Evolutionary conservation across 2,113 vertebrate genomes (phyloP), one percentile per base, ranked within the genome.

Genomic region (Paracyprichromis sp.): DNA sequence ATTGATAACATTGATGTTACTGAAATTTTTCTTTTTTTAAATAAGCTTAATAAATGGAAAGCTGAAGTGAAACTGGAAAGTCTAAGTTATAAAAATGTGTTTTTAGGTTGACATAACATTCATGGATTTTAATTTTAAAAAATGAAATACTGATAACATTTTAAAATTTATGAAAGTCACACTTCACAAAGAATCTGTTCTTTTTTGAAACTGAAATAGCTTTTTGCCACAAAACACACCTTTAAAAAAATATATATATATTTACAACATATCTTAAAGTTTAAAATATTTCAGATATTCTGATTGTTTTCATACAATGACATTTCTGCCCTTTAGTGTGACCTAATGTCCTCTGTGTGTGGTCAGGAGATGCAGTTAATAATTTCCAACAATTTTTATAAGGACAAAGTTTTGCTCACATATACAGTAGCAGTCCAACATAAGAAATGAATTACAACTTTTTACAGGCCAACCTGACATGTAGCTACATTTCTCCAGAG

Each of bases 331-430:
- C 12, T 71, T 43, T 16, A 24, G 38, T 43, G n/a, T 71, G 2
- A 71, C 38, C 66, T 24, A 40, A 71, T 71, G 36, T 69, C 2
- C 36, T 34, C 36, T 34, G 34, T 12, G 34, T 43, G 36, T 16
- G n/a, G 8, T 71, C 66, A 43, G 36, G 66, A 43, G n/a, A 71
- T 71, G 66, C 66, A 71, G 66, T 71, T 71, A 43, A 24, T 71
- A 43, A 71, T 43, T 43, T 71, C n/a, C 66, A 71, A 24, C 36
- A 40, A 21, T 24, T 69, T 21, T 14, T 24, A 36, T 36, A 40
- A 69, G 19, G 34, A 21, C 63, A 69, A 69, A 14, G 63, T 71
- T 71, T 71, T 71, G 36, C 63, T 71, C 36, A 40, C 63, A 40
- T 43, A 24, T 43, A 71, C 40, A 71, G 36, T 16, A 71, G 36